These are phyloP conservation scores for Enoplosus armatus DNA, from an alignment of 2,797 vertebrate species.

Conservation along the genomic window DNA sequence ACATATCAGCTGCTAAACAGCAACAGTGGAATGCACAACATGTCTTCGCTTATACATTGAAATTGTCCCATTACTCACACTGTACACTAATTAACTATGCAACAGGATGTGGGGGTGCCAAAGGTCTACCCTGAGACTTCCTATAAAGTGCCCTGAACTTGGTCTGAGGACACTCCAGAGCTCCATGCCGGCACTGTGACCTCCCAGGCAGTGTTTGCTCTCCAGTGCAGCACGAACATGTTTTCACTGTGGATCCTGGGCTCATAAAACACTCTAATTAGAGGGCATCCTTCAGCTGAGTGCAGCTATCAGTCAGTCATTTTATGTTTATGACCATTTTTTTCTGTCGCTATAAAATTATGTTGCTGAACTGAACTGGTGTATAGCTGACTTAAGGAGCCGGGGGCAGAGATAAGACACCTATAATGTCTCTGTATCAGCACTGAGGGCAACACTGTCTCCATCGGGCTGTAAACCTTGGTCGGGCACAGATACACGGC, in stretches of 20 bases:
- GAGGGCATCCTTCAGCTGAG: slow-evolving; percentile 76
- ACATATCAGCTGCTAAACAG: slow-evolving; percentile 25
- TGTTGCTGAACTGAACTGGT: slow-evolving; percentile 49
- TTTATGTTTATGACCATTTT: slow-evolving; percentile 77
- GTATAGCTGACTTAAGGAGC: slow-evolving; percentile 62
- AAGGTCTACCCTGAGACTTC: slow-evolving; percentile 34
- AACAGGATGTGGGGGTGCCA: slow-evolving; percentile 33
- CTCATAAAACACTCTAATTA: slow-evolving; percentile 81
- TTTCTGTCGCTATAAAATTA: slow-evolving; percentile 69
- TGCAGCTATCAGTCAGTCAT: slow-evolving; percentile 80
- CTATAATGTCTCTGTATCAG: slow-evolving; percentile 71
- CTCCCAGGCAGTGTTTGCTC: slow-evolving; percentile 75
- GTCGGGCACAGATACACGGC: slow-evolving; percentile 42
- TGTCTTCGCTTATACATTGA: neutral
- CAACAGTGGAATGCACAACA: neutral
- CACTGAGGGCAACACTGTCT: slow-evolving; percentile 53
- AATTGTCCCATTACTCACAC: slow-evolving; percentile 41
- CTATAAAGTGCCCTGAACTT: slow-evolving; percentile 58
- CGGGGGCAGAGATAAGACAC: slow-evolving; percentile 69
- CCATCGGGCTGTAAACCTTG: slow-evolving; percentile 71
- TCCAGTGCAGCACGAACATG: slow-evolving; percentile 60
- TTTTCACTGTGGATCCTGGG: slow-evolving; percentile 73
- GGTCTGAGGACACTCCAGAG: slow-evolving; percentile 50
- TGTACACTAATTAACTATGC: slow-evolving; percentile 17
- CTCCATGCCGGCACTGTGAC: slow-evolving; percentile 57